These are phyloP conservation scores for Halichondria panicea DNA, from an alignment of 37 sponge, comb jelly and placozoan genomes.

Conservation along the genomic window DNA sequence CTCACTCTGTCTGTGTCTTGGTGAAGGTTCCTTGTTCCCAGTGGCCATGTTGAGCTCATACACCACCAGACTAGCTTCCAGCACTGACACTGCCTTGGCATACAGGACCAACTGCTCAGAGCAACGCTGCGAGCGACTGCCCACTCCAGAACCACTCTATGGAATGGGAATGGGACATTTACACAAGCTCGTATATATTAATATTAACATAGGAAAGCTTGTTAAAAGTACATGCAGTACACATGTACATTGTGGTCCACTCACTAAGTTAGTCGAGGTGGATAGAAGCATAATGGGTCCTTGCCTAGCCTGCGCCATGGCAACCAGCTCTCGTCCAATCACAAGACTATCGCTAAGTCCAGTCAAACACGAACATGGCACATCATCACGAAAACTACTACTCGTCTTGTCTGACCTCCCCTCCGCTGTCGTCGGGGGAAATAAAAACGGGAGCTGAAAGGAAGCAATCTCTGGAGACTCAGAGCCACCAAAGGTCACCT, in stretches of 20 bases:
- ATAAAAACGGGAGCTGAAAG: not conserved
- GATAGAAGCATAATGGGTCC: conserved; percentile 66
- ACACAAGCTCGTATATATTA: not conserved
- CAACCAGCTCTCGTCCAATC: conserved; percentile 48
- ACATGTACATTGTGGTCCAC: not conserved
- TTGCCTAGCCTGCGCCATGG: conserved; percentile 53
- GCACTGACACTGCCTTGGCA: conserved; percentile 47
- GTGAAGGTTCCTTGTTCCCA: conserved; percentile 2
- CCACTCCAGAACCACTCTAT: conserved; percentile 53
- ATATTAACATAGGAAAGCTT: not conserved
- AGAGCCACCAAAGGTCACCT: too few species aligned
- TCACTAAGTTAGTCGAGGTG: conserved; percentile 35
- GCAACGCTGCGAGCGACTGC: conserved; percentile 37
- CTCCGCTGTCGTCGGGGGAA: not conserved
- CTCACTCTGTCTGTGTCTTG: conserved; percentile 21
- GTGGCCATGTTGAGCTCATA: conserved; percentile 43
- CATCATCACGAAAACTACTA: not conserved
- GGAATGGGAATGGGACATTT: not conserved
- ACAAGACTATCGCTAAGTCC: conserved; percentile 3
- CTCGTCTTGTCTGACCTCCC: not conserved
- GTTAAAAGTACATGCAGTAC: too few species aligned
- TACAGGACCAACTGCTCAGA: conserved; percentile 75
- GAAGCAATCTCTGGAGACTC: not conserved
- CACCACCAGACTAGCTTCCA: conserved; percentile 36
- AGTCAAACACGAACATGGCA: conserved; percentile 10